These are phyloP conservation scores for Pomatostomus ruficeps DNA, from an alignment of 2,113 vertebrate species.

Conservation along the genomic window DNA sequence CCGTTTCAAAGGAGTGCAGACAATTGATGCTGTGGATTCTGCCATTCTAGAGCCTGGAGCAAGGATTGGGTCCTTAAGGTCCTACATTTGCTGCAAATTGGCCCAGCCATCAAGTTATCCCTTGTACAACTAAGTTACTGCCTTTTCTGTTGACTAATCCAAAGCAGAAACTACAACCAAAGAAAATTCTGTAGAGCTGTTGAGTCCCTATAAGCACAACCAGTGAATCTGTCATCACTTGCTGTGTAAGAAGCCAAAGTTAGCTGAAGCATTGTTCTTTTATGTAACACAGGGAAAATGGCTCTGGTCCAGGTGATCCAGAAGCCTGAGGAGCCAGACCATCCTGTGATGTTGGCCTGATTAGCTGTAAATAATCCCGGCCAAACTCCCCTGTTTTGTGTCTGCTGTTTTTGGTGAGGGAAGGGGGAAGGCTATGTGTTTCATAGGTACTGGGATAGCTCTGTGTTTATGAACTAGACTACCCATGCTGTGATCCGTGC, in stretches of 20 bases:
- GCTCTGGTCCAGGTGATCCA: not conserved
- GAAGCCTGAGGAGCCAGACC: not conserved
- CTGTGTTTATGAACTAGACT: not conserved
- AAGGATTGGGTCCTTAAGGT: not conserved
- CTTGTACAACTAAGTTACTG: not conserved
- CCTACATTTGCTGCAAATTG: not conserved
- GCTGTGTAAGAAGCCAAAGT: not conserved
- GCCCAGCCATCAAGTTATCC: not conserved
- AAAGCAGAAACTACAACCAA: not conserved
- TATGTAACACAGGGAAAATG: not conserved
- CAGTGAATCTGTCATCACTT: constrained; percentile 1
- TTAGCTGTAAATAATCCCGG: not conserved
- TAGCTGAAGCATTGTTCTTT: constrained; percentile 18
- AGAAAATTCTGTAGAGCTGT: not conserved
- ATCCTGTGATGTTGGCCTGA: not conserved
- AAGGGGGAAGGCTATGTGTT: not conserved
- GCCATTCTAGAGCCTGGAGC: not conserved
- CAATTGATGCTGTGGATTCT: not conserved
- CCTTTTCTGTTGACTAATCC: not conserved
- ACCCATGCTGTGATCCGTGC: accelerated
- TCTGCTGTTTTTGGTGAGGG: not conserved
- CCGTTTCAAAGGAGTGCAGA: not conserved
- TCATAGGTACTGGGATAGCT: not conserved
- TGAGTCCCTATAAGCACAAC: not conserved
- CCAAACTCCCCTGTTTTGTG: not conserved